Evolutionary conservation across 2,797 vertebrate species (phyloP), one percentile per base, ranked within the genome.

Genomic region (Emydoidea blandingii): DNA sequence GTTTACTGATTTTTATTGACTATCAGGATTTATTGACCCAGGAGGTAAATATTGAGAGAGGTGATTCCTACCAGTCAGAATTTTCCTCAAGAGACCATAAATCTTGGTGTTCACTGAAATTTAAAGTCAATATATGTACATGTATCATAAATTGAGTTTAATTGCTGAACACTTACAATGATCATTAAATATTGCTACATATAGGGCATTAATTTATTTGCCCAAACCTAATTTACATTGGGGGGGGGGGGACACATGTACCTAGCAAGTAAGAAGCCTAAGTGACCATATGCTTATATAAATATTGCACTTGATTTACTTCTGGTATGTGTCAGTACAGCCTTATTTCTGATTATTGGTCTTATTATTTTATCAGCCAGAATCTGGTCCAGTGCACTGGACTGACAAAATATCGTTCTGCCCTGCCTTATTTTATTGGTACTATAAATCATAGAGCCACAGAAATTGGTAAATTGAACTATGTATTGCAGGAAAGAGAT

Each of bases 1-100:
- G 84, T 90, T 95, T 3, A 0, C 82, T 96, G 93, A 25, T 83
- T 97, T 97, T 94, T 97, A 95, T 90, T 87, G 94, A 83, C 86
- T 79, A 10, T 52, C 86, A 94, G 82, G 84, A 94, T 95, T 96
- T 96, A 97, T 49, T 19, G 89, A 50, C n/a, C 91, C 78, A 78
- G 56, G 93, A 49, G 95, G 89, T 84, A 79, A 87, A 21, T 37
- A 34, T 2, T 50, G 92, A 5, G 62, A 79, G 87, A 84, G 90
- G 72, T 50, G 92, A 74, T 91, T n/a, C 89, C 79, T 74, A 8
- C 72, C 82, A 1, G 5, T 23, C 78, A 16, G 62, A 12, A 2
- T 52, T 80, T 44, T 80, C 92, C 94, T 80, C 1, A 1, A 80
- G 96, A 95, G 94, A 34, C 57, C 5, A 11, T 74, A 15, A 12